These are phyloP conservation scores for Cacoxenus indagator DNA, from an alignment of 2,888 invertebrate genomes.

Conservation along the genomic window DNA sequence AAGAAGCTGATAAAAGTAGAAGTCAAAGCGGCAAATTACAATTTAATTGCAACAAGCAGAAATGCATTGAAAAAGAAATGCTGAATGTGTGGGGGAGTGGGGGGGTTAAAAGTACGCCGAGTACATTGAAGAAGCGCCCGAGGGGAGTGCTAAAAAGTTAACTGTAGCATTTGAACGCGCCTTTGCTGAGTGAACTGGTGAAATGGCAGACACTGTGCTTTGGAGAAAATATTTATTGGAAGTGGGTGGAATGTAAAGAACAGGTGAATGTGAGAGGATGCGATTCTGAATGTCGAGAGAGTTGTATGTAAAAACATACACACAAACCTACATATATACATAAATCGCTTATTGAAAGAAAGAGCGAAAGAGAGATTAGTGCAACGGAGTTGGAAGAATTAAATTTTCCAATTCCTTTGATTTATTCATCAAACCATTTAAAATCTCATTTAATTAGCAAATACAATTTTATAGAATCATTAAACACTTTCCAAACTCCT, in stretches of 20 bases:
- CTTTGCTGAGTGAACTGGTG: not conserved
- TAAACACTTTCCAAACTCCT: slow-evolving; percentile 28
- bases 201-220: not conserved
- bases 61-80: not conserved
- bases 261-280: no score
- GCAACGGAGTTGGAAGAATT: not conserved
- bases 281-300: no score
- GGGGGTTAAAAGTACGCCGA: not conserved
- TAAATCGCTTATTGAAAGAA: not conserved
- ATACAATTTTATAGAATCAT: not conserved
- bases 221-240: not conserved
- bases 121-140: not conserved
- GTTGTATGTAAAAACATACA: no score
- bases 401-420: not conserved
- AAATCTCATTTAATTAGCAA: not conserved
- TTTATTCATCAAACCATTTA: no score
- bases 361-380: not conserved
- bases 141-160: no score
- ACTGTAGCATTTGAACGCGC: not conserved
- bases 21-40: slow-evolving; percentile 36
- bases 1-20: slow-evolving; percentile 41
- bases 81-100: not conserved
- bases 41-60: slow-evolving; percentile 20
- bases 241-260: not conserved
- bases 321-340: no score